Conservation (phyloP, 2,113 vertebrate species). For the Proterorhinus semilunaris region DNA sequence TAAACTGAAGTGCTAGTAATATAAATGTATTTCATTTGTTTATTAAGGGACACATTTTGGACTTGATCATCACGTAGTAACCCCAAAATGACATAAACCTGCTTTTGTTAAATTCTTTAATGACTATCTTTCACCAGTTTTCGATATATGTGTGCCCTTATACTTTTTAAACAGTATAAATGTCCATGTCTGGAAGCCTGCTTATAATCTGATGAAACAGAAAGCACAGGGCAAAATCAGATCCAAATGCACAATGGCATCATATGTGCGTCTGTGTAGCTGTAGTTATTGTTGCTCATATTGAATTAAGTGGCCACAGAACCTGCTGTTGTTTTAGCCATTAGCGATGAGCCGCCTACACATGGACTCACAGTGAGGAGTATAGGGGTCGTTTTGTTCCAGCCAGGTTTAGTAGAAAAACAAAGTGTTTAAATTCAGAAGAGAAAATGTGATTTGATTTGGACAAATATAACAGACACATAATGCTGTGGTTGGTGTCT, state of each 20-base stretch:
- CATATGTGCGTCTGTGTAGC: slow-evolving; percentile 19
- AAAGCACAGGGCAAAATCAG: slow-evolving; percentile 14
- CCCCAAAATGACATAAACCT: too few relatives aligned
- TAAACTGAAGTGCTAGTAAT: too few relatives aligned
- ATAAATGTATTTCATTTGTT: too few relatives aligned
- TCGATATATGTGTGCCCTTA: background rate
- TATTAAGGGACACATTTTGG: too few relatives aligned
- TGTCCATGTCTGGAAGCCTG: background rate
- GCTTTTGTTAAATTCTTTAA: too few relatives aligned
- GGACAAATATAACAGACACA: background rate
- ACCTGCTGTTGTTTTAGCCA: slow-evolving; percentile 57
- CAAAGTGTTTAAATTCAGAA: background rate
- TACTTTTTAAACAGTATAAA: background rate
- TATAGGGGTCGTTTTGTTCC: slow-evolving; percentile 17
- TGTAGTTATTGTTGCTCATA: slow-evolving; percentile 49
- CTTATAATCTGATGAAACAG: background rate
- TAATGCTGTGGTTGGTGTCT: background rate
- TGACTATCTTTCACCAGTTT: too few relatives aligned
- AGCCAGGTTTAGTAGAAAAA: background rate
- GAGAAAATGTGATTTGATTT: background rate
- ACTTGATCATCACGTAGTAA: too few relatives aligned
- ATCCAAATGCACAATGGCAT: slow-evolving; percentile 26
- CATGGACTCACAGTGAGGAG: slow-evolving; percentile 1
- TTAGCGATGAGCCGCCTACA: slow-evolving; percentile 20
- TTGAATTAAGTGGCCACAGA: slow-evolving; percentile 59